Percentiles rank a stretch among this genome's conserved stretches.
phyloP scores from a whole-genome alignment of 2,888 invertebrate species.

The Xestia ashworthii region DNA sequence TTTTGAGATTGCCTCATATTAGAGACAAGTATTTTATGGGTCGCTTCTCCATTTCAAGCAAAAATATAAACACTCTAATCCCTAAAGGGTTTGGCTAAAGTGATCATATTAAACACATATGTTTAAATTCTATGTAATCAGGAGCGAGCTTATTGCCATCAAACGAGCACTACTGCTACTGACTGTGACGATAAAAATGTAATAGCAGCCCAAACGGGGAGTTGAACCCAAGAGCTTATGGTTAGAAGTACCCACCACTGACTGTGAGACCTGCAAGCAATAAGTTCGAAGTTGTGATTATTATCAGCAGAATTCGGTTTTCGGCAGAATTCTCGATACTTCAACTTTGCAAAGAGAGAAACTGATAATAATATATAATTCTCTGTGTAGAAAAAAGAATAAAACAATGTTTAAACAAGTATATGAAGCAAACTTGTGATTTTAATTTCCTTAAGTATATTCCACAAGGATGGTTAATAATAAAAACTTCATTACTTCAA shows the following conservation, averaged over 20 bases:
- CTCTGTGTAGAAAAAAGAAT: too few species aligned
- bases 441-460: background rate
- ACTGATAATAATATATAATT: background rate
- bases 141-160: background rate
- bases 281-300: background rate
- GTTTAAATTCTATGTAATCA: background rate
- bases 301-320: background rate
- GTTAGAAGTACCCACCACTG: background rate
- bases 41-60: background rate
- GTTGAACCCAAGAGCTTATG: background rate
- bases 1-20: conserved; percentile 17
- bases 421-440: background rate
- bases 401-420: background rate
- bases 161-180: background rate
- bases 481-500: background rate
- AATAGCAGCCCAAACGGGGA: background rate
- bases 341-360: background rate
- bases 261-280: background rate
- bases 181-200: background rate
- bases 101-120: background rate
- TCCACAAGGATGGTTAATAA: background rate
- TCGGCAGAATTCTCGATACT: background rate
- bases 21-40: background rate
- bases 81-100: too few species aligned
- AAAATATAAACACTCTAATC: background rate